Conservation (phyloP, 2,113 vertebrate genomes). For the Chitala chitala region DNA sequence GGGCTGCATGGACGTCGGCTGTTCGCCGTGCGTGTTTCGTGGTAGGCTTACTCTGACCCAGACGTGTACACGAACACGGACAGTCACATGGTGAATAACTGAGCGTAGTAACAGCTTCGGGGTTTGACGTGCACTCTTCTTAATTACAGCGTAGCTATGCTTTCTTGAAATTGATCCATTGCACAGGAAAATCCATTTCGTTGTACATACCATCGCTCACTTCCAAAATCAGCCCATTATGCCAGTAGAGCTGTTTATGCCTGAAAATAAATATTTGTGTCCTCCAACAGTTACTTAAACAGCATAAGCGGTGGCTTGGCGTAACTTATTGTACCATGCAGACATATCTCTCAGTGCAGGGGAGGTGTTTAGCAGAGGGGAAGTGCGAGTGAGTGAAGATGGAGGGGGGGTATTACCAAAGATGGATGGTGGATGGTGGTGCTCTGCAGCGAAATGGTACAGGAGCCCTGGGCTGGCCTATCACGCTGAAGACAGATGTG, state of each 20-base stretch:
- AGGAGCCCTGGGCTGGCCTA: conserved; percentile 29
- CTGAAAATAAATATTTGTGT: conserved; percentile 5
- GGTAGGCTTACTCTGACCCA: not conserved
- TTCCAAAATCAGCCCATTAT: conserved; percentile 33
- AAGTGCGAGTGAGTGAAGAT: not conserved
- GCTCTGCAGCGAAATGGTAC: conserved; percentile 20
- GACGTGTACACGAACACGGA: not conserved
- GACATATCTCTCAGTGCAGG: conserved; percentile 16
- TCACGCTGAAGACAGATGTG: conserved; percentile 27
- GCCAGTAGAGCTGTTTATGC: not conserved
- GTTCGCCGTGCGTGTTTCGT: too few species aligned
- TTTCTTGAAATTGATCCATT: conserved; percentile 40
- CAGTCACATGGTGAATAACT: conserved; percentile 21
- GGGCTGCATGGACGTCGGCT: too few species aligned
- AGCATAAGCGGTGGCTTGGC: not conserved
- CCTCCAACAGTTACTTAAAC: not conserved
- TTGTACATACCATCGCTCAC: conserved; percentile 29
- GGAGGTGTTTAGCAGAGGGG: not conserved
- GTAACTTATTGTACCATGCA: not conserved
- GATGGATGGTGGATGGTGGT: not conserved
- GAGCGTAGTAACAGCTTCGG: conserved; percentile 22
- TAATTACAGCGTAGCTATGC: conserved; percentile 34
- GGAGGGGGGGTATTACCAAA: conserved; percentile 12
- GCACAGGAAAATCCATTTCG: conserved; percentile 32
- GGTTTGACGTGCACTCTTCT: conserved; percentile 27